Conservation (phyloP, 2,888 invertebrate species). For the Nesidiocoris tenuis region DNA sequence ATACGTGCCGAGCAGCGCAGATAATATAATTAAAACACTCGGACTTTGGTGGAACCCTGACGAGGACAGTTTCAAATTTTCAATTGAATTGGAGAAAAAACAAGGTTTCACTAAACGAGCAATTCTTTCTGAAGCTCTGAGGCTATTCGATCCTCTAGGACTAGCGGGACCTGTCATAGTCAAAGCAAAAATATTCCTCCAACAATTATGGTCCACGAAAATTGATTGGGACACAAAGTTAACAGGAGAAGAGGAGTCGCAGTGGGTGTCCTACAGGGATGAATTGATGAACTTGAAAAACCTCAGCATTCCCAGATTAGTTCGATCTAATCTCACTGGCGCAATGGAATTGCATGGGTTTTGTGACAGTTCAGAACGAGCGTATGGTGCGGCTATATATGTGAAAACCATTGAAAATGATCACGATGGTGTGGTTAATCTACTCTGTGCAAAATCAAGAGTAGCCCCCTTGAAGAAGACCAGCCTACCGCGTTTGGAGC, state of each 20-base stretch:
- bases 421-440: background rate
- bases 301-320: background rate
- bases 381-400: conserved; percentile 30
- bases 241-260: background rate
- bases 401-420: background rate
- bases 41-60: conserved; percentile 15
- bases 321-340: background rate
- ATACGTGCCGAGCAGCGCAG: background rate
- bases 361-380: conserved; percentile 26
- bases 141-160: conserved; percentile 2
- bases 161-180: background rate
- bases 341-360: conserved; percentile 21
- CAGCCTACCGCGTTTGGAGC: conserved; percentile 27
- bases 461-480: conserved; percentile 27
- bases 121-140: background rate
- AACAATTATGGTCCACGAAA: background rate
- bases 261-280: background rate
- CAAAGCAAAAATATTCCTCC: background rate
- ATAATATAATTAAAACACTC: conserved; percentile 6
- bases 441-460: conserved; percentile 30
- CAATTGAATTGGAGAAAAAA: background rate
- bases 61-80: conserved; percentile 13
- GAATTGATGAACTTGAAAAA: background rate
- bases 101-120: background rate
- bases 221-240: background rate